These are phyloP conservation scores for Pterocles gutturalis DNA, from an alignment of 2,113 vertebrate genomes.

Conservation along the genomic window DNA sequence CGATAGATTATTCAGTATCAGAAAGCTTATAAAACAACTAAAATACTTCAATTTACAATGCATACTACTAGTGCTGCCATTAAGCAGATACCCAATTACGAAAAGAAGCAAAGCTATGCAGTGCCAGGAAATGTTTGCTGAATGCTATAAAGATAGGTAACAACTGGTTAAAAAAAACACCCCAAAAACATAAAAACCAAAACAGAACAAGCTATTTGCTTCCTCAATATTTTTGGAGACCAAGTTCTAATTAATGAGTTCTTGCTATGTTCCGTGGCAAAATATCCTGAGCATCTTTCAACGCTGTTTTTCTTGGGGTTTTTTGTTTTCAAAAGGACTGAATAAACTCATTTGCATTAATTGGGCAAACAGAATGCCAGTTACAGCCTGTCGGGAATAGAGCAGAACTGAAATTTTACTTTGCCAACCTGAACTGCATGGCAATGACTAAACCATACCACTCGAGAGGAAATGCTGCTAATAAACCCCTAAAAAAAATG, in stretches of 20 bases:
- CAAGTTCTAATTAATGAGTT: not conserved
- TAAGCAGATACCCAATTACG: not conserved
- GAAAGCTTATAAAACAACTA: not conserved
- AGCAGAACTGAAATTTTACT: conserved; percentile 11
- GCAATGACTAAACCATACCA: not conserved
- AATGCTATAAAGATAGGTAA: not conserved
- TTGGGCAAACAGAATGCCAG: not conserved
- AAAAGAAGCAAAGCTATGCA: not conserved
- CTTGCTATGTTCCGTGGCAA: fast-evolving
- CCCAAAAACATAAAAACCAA: not conserved
- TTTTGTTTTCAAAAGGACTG: not conserved
- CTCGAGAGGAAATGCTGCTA: not conserved
- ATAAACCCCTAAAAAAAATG: not conserved
- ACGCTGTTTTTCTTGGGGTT: not conserved
- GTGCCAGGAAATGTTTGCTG: not conserved
- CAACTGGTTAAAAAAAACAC: not conserved
- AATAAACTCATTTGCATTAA: conserved; percentile 29
- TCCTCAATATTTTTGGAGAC: not conserved
- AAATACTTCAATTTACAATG: not conserved
- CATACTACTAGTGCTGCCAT: not conserved
- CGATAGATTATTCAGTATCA: not conserved
- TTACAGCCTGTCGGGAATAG: not conserved
- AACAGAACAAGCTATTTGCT: not conserved
- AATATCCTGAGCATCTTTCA: not conserved
- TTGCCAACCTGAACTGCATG: not conserved